Evolutionary conservation across 2,888 invertebrate genomes (phyloP), one percentile per base, ranked within the genome.

Genomic region (Iphiclides podalirius): DNA sequence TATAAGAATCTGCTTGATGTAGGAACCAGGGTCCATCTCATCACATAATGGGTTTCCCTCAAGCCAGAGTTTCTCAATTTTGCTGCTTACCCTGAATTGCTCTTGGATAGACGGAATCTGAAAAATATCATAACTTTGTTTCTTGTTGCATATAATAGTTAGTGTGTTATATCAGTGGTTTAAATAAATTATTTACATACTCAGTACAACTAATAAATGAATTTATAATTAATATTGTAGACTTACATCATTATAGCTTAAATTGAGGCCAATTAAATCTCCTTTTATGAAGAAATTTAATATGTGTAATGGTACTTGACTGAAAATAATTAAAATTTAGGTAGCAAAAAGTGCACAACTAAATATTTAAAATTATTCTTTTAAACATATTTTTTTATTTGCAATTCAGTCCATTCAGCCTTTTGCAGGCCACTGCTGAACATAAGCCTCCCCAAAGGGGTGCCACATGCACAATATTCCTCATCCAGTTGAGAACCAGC

Each of bases 241-340:
- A 61, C 85, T 79, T 66, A 85, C 87, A 63, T 80, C 70, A 58
- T 88, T 88, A 54, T 85, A 53, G 57, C 85, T 85, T 15, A 88
- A 65, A 58, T 87, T 77, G 4, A 88, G 66, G 12, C 72, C 73
- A 34, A 64, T 73, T 17, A 87, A 66, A 44, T 79, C 75, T 20
- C 86, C 83, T 66, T 80, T 86, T 9, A 82, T 80, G 51, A 88
- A 87, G 53, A 85, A 88, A 61, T 87, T 87, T 35, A 87, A 63
- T 47, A 87, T 67, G n/a, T 83, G 82, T 48, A 70, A 54, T 43
- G 87, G 88, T 38, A 79, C 66, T 58, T 73, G 66, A 42, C 87
- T 88, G 72, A 62, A 84, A 81, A 52, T 4, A 14, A 41, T 12
- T 17, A 2, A 26, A 20, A 20, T 6, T 4, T 20, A 6, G 20